Base-by-base conservation (phyloP, 2,797 vertebrate species). In the Staurois parvus region DNA sequence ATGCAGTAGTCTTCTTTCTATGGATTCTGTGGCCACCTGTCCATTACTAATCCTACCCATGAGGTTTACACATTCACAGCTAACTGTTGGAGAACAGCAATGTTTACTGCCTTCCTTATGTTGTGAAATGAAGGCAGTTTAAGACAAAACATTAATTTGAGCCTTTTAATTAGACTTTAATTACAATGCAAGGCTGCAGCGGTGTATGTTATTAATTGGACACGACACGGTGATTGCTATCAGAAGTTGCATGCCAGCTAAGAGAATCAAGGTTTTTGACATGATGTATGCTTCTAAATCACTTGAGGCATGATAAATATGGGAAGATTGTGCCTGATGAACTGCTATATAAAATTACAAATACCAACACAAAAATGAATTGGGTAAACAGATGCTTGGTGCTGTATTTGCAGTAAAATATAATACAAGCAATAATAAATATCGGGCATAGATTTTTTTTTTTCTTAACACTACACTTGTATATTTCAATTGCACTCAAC, bases 41-140 rank as follows among this genome's bases (percentile, higher is more conserved):
- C 68, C 77, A 81, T 59, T 75, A 76, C 84, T 85, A 80, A 85
- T 85, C 84, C 84, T 85, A 76, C 77, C 84, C 84, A 79, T 75
- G 84, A 85, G 84, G 79, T 28, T 80, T 56, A 62, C 29, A 68
- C 77, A 34, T 59, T 76, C 73, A 76, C 77, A 75, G 77, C 29
- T 59, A 42, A 24, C 32, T 15, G 17, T 17, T 40, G 30, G 52
- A 59, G 73, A 69, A 48, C 26, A 76, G 64, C 84, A 76, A 81
- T 85, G 72, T 66, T 79, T 85, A 66, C 76, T 56, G 84, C 40
- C 72, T 80, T 68, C 72, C 59, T 76, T 52, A 69, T 69, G 64
- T 52, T 79, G 45, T 62, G 66, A 76, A 76, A 66, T 79, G 42
- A 80, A 68, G 42, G 62, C 56, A 85, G 40, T 52, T 24, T 59